A percentile compares a stretch with the other conserved stretches of the same genome.
These are phyloP conservation scores for Anguilla rostrata DNA, from an alignment of 2,113 vertebrate genomes.

Conservation along the genomic window DNA sequence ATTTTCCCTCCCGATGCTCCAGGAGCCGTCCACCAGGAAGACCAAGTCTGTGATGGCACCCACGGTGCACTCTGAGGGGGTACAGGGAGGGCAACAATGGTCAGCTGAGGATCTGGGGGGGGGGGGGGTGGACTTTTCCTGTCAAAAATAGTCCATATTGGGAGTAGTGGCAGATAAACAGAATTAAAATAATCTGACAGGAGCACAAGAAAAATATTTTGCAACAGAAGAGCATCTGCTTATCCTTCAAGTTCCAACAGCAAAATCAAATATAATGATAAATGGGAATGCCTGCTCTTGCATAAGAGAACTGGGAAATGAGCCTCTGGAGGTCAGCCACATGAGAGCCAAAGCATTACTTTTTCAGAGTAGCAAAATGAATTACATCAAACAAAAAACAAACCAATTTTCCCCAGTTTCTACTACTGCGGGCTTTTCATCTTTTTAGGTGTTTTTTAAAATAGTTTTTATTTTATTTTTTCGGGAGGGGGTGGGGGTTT, in stretches of 20 bases:
- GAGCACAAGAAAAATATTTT: slow-evolving; percentile 12
- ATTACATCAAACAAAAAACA: not conserved
- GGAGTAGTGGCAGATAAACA: not conserved
- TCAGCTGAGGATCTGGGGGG: not conserved
- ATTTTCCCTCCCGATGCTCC: slow-evolving; percentile 84
- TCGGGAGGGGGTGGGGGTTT: not conserved
- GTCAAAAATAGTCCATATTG: not conserved
- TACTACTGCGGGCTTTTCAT: not conserved
- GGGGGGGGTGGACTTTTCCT: not conserved
- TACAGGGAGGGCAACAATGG: not conserved
- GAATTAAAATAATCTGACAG: slow-evolving; percentile 2
- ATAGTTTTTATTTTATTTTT: not conserved
- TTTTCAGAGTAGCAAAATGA: not conserved
- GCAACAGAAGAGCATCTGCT: slow-evolving; percentile 4
- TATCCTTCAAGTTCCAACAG: slow-evolving; percentile 13
- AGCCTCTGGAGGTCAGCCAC: slow-evolving; percentile 9
- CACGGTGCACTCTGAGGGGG: slow-evolving; percentile 81
- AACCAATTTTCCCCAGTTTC: not conserved
- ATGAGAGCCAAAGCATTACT: not conserved
- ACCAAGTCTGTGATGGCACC: slow-evolving; percentile 82
- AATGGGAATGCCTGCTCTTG: not conserved
- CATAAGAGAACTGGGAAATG: slow-evolving; percentile 22
- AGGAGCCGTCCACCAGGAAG: slow-evolving; percentile 90
- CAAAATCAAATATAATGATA: slow-evolving; percentile 12
- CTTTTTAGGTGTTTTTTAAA: not conserved